A percentile compares a stretch with the other conserved stretches of the same genome.
These are phyloP conservation scores for Paragorgia papillata DNA, from an alignment of 92 coral and sea anemone genomes.

Conservation along the genomic window DNA sequence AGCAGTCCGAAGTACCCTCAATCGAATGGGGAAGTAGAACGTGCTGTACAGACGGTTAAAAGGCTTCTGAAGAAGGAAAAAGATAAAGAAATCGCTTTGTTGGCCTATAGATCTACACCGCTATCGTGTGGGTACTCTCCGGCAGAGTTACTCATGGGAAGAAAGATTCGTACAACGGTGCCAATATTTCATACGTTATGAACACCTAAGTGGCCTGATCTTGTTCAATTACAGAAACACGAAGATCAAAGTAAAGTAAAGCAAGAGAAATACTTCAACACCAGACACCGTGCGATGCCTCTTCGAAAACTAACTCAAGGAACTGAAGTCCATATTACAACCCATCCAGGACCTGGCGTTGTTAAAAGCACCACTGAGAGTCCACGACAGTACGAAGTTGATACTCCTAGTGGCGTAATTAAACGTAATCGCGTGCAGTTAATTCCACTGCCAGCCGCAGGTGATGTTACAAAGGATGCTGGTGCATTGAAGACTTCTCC, in stretches of 20 bases:
- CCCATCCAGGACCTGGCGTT: slow-evolving; percentile 28
- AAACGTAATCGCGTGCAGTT: slow-evolving; percentile 33
- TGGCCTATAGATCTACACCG: slow-evolving; percentile 57
- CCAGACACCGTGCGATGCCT: slow-evolving; percentile 42
- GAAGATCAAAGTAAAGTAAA: slow-evolving; percentile 30
- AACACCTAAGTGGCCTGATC: slow-evolving; percentile 46
- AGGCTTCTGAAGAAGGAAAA: slow-evolving; percentile 56
- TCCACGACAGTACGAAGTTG: slow-evolving; percentile 34
- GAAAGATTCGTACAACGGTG: slow-evolving; percentile 45
- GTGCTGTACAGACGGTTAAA: slow-evolving; percentile 56
- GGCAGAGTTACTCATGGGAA: slow-evolving; percentile 60
- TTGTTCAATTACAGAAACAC: slow-evolving; percentile 20
- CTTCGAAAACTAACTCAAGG: slow-evolving; percentile 35
- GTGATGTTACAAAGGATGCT: background rate
- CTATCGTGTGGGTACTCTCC: slow-evolving; percentile 57
- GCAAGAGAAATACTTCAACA: slow-evolving; percentile 35
- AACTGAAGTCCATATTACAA: slow-evolving; percentile 43
- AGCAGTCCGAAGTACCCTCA: slow-evolving; percentile 44
- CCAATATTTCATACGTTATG: slow-evolving; percentile 23
- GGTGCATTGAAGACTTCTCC: background rate
- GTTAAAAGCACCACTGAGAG: slow-evolving; percentile 29
- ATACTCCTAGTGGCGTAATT: slow-evolving; percentile 10
- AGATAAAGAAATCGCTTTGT: slow-evolving; percentile 19
- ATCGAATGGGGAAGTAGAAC: slow-evolving; percentile 60
- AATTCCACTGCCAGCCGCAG: slow-evolving; percentile 37